Evolutionary conservation across 2,113 vertebrate species (phyloP).

Genomic region (Propithecus coquereli): DNA sequence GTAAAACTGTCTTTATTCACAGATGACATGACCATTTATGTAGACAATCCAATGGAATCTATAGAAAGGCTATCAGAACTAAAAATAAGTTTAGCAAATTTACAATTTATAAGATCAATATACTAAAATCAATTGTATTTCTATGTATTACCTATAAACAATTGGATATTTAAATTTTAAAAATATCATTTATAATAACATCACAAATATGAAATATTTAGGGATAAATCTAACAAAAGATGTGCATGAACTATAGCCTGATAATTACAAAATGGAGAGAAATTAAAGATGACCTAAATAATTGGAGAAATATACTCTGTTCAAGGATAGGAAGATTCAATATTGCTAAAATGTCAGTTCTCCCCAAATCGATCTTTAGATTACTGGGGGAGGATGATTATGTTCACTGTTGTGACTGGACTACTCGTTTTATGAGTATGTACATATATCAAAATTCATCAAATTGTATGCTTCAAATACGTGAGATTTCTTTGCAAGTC

Average conservation of each 20-base stretch:
- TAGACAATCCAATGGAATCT: neutral
- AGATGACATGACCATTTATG: neutral
- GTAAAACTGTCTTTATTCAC: neutral
- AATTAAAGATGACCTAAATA: neutral
- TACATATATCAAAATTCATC: neutral
- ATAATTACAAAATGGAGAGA: neutral
- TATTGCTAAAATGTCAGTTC: neutral
- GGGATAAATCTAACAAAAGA: neutral
- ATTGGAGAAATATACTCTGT: neutral
- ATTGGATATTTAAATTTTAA: neutral
- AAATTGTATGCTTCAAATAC: neutral
- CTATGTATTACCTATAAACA: neutral
- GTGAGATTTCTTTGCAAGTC: neutral
- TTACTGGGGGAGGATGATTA: neutral
- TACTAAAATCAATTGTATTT: neutral
- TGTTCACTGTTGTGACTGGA: neutral
- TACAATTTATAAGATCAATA: neutral
- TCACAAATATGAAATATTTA: constrained; percentile 8
- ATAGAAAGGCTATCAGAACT: neutral
- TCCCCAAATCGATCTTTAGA: neutral
- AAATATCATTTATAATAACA: neutral
- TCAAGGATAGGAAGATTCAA: neutral
- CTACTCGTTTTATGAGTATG: neutral
- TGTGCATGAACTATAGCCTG: neutral
- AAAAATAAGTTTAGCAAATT: neutral